Evolutionary conservation across 2,113 vertebrate genomes (phyloP), one percentile per base, ranked within the genome.

Genomic region (Crocuta crocuta): DNA sequence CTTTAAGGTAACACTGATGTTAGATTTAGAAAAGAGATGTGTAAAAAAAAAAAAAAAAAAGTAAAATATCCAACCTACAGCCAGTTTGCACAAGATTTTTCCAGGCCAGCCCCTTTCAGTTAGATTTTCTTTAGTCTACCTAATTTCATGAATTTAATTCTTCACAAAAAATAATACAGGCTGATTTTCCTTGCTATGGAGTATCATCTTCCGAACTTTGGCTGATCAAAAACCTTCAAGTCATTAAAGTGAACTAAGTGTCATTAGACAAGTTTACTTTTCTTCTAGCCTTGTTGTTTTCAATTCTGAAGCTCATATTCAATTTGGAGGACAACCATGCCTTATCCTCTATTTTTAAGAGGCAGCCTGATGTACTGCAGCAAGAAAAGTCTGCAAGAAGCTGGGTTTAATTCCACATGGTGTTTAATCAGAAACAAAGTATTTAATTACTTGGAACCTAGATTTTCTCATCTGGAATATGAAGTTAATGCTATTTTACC

Each of bases 391-490:
- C 55, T 82, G 19, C 19, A 43, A 31, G 28, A 76, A 94, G 10
- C 7, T 92, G 35, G 10, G 26, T 61, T 92, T 81, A 31, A 93
- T 74, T 86, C 17, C 28, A 58, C 16, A 73, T 63, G 50, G 12
- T 71, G 2, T 76, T 82, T 94, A 53, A 92, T 53, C 80, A 91
- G 12, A 33, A 95, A 53, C 13, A 92, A 91, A 45, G 10, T 89
- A 93, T 82, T 71, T 92, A 91, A 87, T 83, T 93, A 81, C 28
- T 45, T 93, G 13, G 4, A 92, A 2, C 58, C 33, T n/a, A 79
- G 70, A 24, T 88, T 88, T 88, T 96, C 65, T 85, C 39, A 93
- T 80, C 55, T 93, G 19, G 24, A 93, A 95, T 94, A 58, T 68
- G 10, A 89, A 84, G 16, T 13, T 58, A 50, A 68, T 31, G 26